Evolutionary conservation across 2,888 invertebrate genomes (phyloP), one percentile per base, ranked within the genome.

Genomic region (Pasiphila rectangulata): DNA sequence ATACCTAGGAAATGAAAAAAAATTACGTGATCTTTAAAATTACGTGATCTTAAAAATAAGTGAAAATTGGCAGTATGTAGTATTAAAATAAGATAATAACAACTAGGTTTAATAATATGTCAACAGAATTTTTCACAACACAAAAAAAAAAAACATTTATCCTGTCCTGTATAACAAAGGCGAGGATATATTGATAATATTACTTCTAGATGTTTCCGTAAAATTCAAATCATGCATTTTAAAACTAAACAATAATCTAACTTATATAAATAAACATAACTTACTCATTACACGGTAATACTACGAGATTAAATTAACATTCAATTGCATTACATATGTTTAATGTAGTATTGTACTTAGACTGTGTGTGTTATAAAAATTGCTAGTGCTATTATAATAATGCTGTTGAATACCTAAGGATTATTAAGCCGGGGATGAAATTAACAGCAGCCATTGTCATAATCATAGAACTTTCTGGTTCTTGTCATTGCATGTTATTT

Each of bases 221-320:
- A n/a, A n/a, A n/a, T n/a, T n/a, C n/a, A n/a, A n/a, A n/a, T n/a
- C n/a, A n/a, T n/a, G n/a, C n/a, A n/a, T n/a, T n/a, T n/a, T n/a
- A n/a, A n/a, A n/a, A n/a, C n/a, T n/a, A n/a, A n/a, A n/a, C n/a
- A n/a, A n/a, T n/a, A n/a, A n/a, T n/a, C n/a, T n/a, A 21, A 21
- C 21, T 21, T 21, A 42, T 10, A 23, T 23, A 48, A 35, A 32
- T 27, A 41, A 42, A 42, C 10, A 24, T 27, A 34, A 19, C 40
- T 25, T 48, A 54, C 17, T 2, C 27, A 51, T 46, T 51, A 54
- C 40, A 44, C 27, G 29, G 61, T 64, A 67, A 68, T 68, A 56
- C 76, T 80, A 75, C 71, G 83, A 85, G 83, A 84, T 83, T 82
- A n/a, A n/a, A n/a, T n/a, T 69, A 76, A 72, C 61, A 67, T 63